These are phyloP conservation scores for Epinotia demarniana DNA, from an alignment of 2,888 invertebrate species.

Conservation along the genomic window DNA sequence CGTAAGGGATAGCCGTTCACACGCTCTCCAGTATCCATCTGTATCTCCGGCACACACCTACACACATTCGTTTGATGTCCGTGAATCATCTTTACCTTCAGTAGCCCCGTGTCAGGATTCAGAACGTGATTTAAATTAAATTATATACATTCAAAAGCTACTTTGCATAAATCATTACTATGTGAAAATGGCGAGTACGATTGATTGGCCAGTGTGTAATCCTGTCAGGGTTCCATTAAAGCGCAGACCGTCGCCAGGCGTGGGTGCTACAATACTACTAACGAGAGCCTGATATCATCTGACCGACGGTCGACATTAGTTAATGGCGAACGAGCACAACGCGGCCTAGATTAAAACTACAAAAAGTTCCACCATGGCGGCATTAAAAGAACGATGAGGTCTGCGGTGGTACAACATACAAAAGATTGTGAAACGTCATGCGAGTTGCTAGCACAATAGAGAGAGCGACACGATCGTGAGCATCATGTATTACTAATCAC, in stretches of 20 bases:
- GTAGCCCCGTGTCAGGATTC: slow-evolving; percentile 27
- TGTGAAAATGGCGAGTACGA: slow-evolving; percentile 61
- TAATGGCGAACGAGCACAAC: slow-evolving; percentile 68
- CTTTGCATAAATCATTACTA: slow-evolving; percentile 59
- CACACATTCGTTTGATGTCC: slow-evolving; percentile 59
- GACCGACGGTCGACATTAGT: slow-evolving; percentile 75
- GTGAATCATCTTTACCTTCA: slow-evolving; percentile 58
- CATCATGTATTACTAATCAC: slow-evolving; percentile 76
- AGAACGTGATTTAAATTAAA: slow-evolving; percentile 33
- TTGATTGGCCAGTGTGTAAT: slow-evolving; percentile 68
- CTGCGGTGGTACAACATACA: slow-evolving; percentile 70
- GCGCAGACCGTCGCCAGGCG: slow-evolving; percentile 60
- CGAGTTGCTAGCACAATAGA: slow-evolving; percentile 67
- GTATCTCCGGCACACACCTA: slow-evolving; percentile 69
- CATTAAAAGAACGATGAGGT: slow-evolving; percentile 69
- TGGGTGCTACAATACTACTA: slow-evolving; percentile 79
- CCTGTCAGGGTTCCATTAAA: slow-evolving; percentile 71
- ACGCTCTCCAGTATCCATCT: slow-evolving; percentile 65
- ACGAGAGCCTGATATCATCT: slow-evolving; percentile 77
- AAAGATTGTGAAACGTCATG: slow-evolving; percentile 78
- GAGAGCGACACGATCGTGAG: slow-evolving; percentile 74
- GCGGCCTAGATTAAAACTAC: slow-evolving; percentile 65
- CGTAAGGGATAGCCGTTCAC: slow-evolving; percentile 62
- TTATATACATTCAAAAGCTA: slow-evolving; percentile 39
- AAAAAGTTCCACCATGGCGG: slow-evolving; percentile 66